A percentile compares a stretch with the other conserved stretches of the same genome.
Conservation (phyloP, 2,113 vertebrate genomes). For the Trogon surrucura region DNA sequence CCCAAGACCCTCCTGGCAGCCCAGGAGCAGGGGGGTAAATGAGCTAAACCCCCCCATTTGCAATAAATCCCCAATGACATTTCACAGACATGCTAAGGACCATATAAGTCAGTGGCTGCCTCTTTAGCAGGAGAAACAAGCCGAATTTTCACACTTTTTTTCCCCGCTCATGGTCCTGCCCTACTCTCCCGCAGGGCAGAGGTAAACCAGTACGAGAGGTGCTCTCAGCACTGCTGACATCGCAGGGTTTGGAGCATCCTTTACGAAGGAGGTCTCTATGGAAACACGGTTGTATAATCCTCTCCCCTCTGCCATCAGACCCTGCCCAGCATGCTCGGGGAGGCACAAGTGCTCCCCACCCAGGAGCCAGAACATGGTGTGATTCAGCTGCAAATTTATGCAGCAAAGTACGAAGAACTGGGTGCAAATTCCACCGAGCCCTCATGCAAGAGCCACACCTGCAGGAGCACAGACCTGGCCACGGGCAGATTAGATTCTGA, state of each 20-base stretch:
- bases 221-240: accelerated
- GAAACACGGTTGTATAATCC: neutral
- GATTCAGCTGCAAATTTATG: neutral
- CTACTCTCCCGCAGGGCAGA: neutral
- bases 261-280: neutral
- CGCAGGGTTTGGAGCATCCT: neutral
- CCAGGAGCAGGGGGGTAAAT: too few relatives aligned
- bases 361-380: neutral
- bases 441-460: accelerated
- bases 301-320: neutral
- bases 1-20: neutral
- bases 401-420: neutral
- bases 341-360: neutral
- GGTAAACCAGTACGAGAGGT: neutral
- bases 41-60: neutral
- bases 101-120: accelerated
- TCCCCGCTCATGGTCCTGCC: neutral
- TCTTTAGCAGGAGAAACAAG: neutral
- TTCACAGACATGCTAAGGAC: neutral
- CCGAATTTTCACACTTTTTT: neutral
- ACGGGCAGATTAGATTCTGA: accelerated
- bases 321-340: neutral
- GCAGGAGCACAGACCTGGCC: neutral
- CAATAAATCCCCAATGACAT: accelerated
- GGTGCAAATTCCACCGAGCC: neutral